Percentiles rank a stretch among this genome's conserved stretches.
These are phyloP conservation scores for Sternotherus odoratus DNA, from an alignment of 2,797 vertebrate species.

Conservation along the genomic window DNA sequence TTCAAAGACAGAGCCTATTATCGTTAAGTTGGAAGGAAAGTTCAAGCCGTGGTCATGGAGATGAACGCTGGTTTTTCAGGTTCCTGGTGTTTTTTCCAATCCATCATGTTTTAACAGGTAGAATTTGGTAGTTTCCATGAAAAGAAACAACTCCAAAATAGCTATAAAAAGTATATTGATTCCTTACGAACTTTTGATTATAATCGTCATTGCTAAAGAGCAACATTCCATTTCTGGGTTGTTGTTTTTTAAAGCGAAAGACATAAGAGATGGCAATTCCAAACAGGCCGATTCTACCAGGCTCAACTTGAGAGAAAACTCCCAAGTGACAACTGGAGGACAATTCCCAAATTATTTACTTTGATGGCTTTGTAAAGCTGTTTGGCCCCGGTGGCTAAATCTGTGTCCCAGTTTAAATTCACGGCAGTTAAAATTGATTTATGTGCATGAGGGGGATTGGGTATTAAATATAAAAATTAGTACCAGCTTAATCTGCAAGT, in stretches of 20 bases:
- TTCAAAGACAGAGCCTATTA: slow-evolving; percentile 93
- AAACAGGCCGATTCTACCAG: not conserved
- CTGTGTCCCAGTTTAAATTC: not conserved
- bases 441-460: not conserved
- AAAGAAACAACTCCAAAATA: slow-evolving; percentile 77
- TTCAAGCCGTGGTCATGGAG: slow-evolving; percentile 93
- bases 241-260: not conserved
- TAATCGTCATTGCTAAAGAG: not conserved
- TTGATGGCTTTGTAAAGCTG: not conserved
- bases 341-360: not conserved
- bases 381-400: not conserved
- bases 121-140: slow-evolving; percentile 80
- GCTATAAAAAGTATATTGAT: slow-evolving; percentile 13
- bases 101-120: slow-evolving; percentile 90
- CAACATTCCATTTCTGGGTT: not conserved
- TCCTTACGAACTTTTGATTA: not conserved
- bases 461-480: not conserved
- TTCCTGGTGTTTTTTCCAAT: slow-evolving; percentile 85
- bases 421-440: slow-evolving; percentile 22
- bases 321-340: not conserved
- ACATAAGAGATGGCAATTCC: not conserved
- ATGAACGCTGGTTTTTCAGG: slow-evolving; percentile 96
- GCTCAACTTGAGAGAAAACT: not conserved
- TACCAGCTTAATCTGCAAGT: not conserved
- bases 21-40: slow-evolving; percentile 91